Percentiles rank a stretch among this genome's conserved stretches.
These are phyloP conservation scores for Limonius californicus DNA, from an alignment of 1,140 invertebrate species.

Conservation along the genomic window DNA sequence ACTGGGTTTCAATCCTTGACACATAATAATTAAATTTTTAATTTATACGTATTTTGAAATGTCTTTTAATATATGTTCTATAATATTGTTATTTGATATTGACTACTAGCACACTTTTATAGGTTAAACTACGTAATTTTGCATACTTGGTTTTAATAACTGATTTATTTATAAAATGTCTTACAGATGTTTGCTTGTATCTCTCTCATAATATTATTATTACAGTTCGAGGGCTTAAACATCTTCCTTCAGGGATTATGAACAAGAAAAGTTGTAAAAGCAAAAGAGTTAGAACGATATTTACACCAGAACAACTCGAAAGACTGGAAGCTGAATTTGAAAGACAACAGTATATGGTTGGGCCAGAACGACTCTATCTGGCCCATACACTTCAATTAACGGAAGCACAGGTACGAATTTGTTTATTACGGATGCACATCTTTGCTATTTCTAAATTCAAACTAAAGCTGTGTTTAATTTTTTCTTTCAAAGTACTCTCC, in stretches of 20 bases:
- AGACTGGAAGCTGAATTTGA: constrained; percentile 89
- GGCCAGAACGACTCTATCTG: constrained; percentile 84
- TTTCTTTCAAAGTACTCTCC: background rate
- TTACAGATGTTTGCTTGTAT: no score
- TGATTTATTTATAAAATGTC: no score
- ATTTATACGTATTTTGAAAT: no score
- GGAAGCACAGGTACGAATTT: constrained; percentile 88
- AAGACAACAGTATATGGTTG: constrained; percentile 93
- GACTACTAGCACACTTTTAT: no score
- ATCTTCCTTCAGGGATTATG: constrained; percentile 32
- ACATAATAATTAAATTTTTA: no score
- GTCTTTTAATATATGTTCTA: no score
- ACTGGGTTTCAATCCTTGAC: no score
- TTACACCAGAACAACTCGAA: constrained; percentile 90
- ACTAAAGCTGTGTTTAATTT: background rate
- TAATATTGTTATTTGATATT: no score
- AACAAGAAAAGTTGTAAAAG: constrained; percentile 44
- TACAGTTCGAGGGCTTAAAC: constrained; percentile 40
- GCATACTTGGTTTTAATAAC: no score
- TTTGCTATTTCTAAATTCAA: background rate
- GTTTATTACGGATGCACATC: no score
- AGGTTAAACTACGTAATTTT: no score
- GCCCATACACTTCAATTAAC: constrained; percentile 84
- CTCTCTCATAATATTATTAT: no score
- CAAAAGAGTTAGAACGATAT: constrained; percentile 90